These are phyloP conservation scores for Margarornis squamiger DNA, from an alignment of 2,797 vertebrate genomes.

Conservation along the genomic window DNA sequence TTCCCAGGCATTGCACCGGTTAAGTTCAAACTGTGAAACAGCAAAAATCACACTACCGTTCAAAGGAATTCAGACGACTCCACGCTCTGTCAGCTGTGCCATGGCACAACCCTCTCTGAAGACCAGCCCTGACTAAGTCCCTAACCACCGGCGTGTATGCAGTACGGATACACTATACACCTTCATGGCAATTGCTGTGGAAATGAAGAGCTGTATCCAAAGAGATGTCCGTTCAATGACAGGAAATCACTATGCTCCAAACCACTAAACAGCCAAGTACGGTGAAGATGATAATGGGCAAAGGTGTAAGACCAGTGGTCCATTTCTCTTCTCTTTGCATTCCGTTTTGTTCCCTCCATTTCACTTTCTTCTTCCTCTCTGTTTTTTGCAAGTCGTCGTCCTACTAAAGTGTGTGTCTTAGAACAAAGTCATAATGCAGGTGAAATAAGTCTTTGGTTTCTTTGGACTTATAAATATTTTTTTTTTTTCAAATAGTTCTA, in stretches of 20 bases:
- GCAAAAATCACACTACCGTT: constrained; percentile 74
- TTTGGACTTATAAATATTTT: constrained; percentile 99
- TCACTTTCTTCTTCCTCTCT: constrained; percentile 13
- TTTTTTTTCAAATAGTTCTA: constrained; percentile 83
- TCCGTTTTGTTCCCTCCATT: constrained; percentile 12
- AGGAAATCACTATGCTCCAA: constrained; percentile 75
- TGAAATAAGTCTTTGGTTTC: constrained; percentile 99
- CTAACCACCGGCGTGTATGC: constrained; percentile 75
- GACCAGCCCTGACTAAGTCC: constrained; percentile 83
- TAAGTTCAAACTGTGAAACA: constrained; percentile 76
- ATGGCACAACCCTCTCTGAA: constrained; percentile 80
- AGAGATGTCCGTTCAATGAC: constrained; percentile 80
- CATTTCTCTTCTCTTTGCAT: constrained; percentile 37
- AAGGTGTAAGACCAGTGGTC: constrained; percentile 86
- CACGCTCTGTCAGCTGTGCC: constrained; percentile 68
- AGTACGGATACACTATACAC: constrained; percentile 69
- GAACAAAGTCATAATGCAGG: constrained; percentile 91
- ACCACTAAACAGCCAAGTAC: constrained; percentile 82
- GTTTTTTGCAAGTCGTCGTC: constrained; percentile 84
- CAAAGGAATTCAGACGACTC: constrained; percentile 79
- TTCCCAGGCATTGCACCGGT: constrained; percentile 53
- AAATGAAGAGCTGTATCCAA: constrained; percentile 77
- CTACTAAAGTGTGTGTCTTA: constrained; percentile 87
- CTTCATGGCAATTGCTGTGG: constrained; percentile 67
- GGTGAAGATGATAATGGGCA: constrained; percentile 77